Evolutionary conservation across 2,113 vertebrate species (phyloP).

Genomic region (Aegypius monachus): DNA sequence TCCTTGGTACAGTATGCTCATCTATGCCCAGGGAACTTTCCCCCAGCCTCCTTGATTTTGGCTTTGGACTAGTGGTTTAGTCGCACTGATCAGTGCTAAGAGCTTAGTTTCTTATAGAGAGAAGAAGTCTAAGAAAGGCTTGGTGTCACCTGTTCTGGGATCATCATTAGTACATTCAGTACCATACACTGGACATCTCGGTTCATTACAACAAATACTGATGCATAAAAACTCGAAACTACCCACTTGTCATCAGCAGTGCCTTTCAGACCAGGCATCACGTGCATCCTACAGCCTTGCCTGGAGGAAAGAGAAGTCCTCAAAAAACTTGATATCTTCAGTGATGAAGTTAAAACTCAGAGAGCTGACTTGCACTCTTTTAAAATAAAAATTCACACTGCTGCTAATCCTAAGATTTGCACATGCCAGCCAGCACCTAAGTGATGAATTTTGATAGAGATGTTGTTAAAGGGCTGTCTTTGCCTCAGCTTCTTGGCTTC

Average conservation of each 20-base stretch:
- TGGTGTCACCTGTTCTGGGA: neutral
- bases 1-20: neutral
- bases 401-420: neutral
- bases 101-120: neutral
- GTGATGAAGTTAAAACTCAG: neutral
- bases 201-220: neutral
- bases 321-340: neutral
- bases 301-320: neutral
- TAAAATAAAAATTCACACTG: neutral
- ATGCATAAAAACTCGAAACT: neutral
- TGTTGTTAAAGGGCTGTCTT: neutral
- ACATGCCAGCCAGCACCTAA: neutral
- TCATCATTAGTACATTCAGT: neutral
- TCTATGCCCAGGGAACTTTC: neutral
- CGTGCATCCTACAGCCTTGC: accelerated
- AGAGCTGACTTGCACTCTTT: neutral
- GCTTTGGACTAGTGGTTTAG: neutral
- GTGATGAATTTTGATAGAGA: neutral
- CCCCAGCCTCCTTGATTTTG: neutral
- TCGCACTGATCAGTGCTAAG: neutral
- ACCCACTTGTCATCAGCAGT: neutral
- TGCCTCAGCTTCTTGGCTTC: neutral
- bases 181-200: accelerated
- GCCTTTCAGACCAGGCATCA: neutral
- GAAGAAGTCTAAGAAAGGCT: neutral